Evolutionary conservation across 2,888 invertebrate genomes (phyloP), one percentile per base, ranked within the genome.

Genomic region (Julus scanicus): DNA sequence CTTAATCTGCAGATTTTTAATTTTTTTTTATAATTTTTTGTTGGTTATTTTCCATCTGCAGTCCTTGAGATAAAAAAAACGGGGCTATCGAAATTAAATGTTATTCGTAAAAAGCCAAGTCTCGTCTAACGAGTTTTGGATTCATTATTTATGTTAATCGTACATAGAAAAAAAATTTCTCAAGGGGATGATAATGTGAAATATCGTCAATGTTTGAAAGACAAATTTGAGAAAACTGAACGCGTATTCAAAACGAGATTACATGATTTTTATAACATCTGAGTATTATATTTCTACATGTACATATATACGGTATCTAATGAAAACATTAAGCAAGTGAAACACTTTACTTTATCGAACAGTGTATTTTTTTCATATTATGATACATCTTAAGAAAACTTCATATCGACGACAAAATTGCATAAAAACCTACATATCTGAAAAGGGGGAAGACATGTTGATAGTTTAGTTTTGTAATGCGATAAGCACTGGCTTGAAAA

Each of bases 31-130:
- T 53, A 15, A 17, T 80, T 80, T 80, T 80, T 29, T 11, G 0
- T 20, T 0, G 20, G 29, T 13, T 80, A 13, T 80, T 80, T 80
- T 80, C 13, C 71, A 80, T 29, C 29, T 0, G 80, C 80, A 80
- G 80, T 80, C 80, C 80, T 80, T 80, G 80, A 37, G 80, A 80
- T 80, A n/a, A 80, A 80, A 80, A 29, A 80, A 80, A 80, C 20
- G 80, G 80, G 80, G 80, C 29, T 80, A 80, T 37, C 37, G 80
- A 80, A 80, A 53, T 53, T 53, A 53, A 53, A 3, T 80, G 29
- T 80, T 80, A 29, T 80, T 53, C 29, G 13, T 37, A 37, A 80
- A 80, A 37, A 37, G 37, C 80, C 37, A 80, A 80, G 29, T 80
- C 37, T 9, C 29, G 80, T 80, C 37, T 80, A 80, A 80, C 80